Conservation (phyloP, 2,797 vertebrate genomes). For the Gorsachius magnificus region DNA sequence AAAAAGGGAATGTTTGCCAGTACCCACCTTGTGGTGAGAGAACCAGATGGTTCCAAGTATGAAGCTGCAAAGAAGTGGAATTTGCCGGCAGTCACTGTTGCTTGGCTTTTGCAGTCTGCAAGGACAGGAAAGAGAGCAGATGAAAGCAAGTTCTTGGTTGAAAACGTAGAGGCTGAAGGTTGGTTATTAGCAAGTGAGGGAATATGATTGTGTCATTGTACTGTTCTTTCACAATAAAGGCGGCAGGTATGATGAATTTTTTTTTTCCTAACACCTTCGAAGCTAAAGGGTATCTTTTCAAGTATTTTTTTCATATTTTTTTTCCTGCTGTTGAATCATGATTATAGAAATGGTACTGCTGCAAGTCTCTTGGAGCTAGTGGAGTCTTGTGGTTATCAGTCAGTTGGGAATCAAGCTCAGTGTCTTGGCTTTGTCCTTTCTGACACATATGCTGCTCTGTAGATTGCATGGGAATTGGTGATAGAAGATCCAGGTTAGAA, state of each 20-base stretch:
- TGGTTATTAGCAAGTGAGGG: not conserved
- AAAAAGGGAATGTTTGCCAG: slow-evolving; percentile 95
- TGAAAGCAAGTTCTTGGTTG: slow-evolving; percentile 86
- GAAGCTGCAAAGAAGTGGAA: slow-evolving; percentile 95
- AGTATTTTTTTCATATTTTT: not conserved
- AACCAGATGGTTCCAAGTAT: slow-evolving; percentile 91
- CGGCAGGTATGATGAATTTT: not conserved
- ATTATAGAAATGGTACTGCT: not conserved
- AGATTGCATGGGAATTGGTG: not conserved
- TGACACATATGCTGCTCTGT: rapidly evolving
- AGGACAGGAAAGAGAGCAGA: slow-evolving; percentile 81
- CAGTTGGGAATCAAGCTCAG: not conserved
- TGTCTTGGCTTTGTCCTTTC: not conserved
- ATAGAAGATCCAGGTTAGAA: not conserved
- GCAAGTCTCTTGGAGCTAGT: not conserved
- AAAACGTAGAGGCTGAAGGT: slow-evolving; percentile 83
- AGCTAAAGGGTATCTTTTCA: not conserved
- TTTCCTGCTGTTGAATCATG: not conserved
- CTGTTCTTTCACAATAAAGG: rapidly evolving
- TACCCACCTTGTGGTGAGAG: slow-evolving; percentile 90
- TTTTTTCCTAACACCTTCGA: not conserved
- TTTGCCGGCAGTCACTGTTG: slow-evolving; percentile 87
- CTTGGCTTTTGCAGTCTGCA: slow-evolving; percentile 91
- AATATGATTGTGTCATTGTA: not conserved
- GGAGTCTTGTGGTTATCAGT: not conserved